Conservation (phyloP, 2,113 vertebrate genomes). For the Elephas maximus region DNA sequence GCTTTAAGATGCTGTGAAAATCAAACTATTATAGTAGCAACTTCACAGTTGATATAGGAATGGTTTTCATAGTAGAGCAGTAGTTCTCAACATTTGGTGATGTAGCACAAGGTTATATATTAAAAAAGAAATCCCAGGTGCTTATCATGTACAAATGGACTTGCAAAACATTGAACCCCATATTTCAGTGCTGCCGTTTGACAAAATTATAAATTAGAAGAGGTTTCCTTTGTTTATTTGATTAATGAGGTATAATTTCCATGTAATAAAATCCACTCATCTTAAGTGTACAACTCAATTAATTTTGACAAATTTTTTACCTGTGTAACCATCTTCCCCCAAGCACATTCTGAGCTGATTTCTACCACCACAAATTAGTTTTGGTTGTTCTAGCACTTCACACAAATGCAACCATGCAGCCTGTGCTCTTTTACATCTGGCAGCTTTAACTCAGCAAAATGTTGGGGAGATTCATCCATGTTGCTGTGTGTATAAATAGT, state of each 20-base stretch:
- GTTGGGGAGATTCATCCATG: not conserved
- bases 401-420: not conserved
- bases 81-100: not conserved
- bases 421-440: not conserved
- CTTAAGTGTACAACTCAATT: conserved; percentile 5
- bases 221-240: conserved; percentile 26
- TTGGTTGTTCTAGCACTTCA: not conserved
- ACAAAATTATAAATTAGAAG: conserved; percentile 6
- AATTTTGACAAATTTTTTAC: conserved; percentile 53
- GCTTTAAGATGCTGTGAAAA: not conserved
- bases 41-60: not conserved
- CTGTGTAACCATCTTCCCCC: not conserved
- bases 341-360: not conserved
- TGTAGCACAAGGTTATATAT: not conserved
- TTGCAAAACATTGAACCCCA: not conserved
- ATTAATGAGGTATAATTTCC: conserved; percentile 16
- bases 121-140: not conserved
- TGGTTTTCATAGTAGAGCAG: not conserved
- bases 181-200: not conserved
- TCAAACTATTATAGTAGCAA: not conserved
- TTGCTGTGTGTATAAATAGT: not conserved
- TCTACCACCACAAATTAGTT: conserved; percentile 5
- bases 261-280: not conserved
- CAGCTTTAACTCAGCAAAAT: not conserved
- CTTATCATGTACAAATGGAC: not conserved